A percentile compares a stretch with the other conserved stretches of the same genome.
Conservation (phyloP, 2,797 vertebrate genomes). For the Macrochelys suwanniensis region DNA sequence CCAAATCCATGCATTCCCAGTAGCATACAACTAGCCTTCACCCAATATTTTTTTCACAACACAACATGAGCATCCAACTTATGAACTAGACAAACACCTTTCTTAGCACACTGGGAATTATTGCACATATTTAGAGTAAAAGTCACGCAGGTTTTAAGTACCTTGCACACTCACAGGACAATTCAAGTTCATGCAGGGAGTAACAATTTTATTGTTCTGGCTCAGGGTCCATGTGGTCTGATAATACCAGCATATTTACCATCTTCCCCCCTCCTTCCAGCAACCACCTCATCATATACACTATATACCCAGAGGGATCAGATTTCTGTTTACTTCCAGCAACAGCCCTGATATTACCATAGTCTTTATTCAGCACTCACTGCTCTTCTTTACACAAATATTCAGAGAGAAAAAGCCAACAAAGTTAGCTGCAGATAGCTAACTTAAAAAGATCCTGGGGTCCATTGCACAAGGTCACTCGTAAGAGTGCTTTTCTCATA, state of each 20-base stretch:
- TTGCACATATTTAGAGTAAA: accelerated
- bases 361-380: neutral
- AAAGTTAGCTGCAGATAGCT: slow-evolving; percentile 8
- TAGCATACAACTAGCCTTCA: neutral
- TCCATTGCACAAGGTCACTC: slow-evolving; percentile 9
- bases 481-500: neutral
- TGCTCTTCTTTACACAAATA: neutral
- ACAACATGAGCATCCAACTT: neutral
- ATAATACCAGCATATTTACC: neutral
- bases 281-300: neutral
- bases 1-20: neutral
- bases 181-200: neutral
- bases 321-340: slow-evolving; percentile 10
- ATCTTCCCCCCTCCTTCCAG: neutral
- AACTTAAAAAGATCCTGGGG: slow-evolving; percentile 20
- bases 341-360: neutral
- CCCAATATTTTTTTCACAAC: neutral
- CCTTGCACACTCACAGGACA: neutral
- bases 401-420: neutral
- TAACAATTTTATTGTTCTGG: neutral
- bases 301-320: neutral
- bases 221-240: neutral
- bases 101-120: neutral
- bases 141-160: accelerated
- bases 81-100: neutral